Evolutionary conservation across 2,113 vertebrate species (phyloP), one percentile per base, ranked within the genome.

Genomic region (Menura novaehollandiae): DNA sequence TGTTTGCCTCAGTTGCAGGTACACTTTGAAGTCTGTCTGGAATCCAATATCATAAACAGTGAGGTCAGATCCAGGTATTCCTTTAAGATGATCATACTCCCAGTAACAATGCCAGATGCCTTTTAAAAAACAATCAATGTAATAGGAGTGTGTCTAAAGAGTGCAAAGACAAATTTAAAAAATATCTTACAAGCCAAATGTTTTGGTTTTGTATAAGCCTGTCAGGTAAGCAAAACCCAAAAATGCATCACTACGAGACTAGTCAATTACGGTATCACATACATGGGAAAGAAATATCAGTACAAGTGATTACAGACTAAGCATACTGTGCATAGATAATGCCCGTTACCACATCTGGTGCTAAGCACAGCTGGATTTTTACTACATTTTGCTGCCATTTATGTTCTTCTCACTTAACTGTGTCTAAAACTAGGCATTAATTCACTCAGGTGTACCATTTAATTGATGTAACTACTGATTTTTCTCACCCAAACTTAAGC

Each of bases 91-190:
- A 16, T 72, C 94, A 79, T 99, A 99, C 94, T 99, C 98, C 97
- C 97, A 98, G 93, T 98, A 99, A 96, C 99, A 99, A 93, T 98
- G 98, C 98, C 98, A 99, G 97, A 99, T 99, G 77, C 99, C 99
- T 98, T 95, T 95, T 98, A 96, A 77, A 95, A 89, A 81, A 80
- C 32, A 93, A 85, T 27, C 44, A 95, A 18, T 20, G 74, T 9
- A 60, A 80, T 15, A 35, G 28, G 8, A 91, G 10, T 30, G 26
- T 58, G 53, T 93, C 62, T 79, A 28, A 94, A 95, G 79, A 95
- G 23, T 8, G 47, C 33, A 72, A 94, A 88, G 43, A 63, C 28
- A 73, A 59, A 35, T 9, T 88, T 13, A 7, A 21, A 89, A 47
- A 68, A 77, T 58, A 71, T 59, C 62, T 72, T 46, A 55, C 21